phyloP scores from a whole-genome alignment of 2,888 invertebrate species.

The Zonitis immaculata region DNA sequence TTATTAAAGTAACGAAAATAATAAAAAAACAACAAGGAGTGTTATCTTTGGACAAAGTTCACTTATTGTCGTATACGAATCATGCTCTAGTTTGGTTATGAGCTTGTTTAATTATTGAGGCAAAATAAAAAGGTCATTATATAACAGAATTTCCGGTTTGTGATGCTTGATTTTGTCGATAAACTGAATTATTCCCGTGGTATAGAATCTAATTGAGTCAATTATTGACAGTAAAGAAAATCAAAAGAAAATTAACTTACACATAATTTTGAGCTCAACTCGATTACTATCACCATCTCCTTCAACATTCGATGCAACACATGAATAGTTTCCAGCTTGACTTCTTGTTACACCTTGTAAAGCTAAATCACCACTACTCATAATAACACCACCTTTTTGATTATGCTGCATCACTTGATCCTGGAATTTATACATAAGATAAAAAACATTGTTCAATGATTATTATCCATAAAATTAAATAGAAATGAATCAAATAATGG shows the following conservation, averaged over 20 bases:
- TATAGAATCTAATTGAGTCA: background rate
- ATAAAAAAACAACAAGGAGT: too few relatives aligned
- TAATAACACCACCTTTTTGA: constrained; percentile 80
- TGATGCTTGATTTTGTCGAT: background rate
- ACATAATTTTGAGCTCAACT: constrained; percentile 81
- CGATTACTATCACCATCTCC: constrained; percentile 82
- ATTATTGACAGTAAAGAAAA: constrained; percentile 9
- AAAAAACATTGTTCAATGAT: too few relatives aligned
- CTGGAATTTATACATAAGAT: constrained; percentile 50
- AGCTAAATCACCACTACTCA: constrained; percentile 76
- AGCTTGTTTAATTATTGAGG: background rate
- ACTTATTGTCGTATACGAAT: too few relatives aligned
- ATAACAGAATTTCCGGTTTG: background rate
- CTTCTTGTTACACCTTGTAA: constrained; percentile 73
- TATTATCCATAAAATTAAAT: background rate
- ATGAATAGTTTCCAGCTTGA: constrained; percentile 83
- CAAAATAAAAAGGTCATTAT: background rate
- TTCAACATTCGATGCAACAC: constrained; percentile 86
- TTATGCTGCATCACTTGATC: constrained; percentile 81
- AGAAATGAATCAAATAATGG: constrained; percentile 10
- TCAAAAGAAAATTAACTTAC: constrained; percentile 58
- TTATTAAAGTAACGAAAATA: too few relatives aligned
- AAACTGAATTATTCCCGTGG: background rate
- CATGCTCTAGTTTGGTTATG: too few relatives aligned
- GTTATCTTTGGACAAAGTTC: too few relatives aligned